Conservation (phyloP, 2,888 invertebrate species). For the Drosophila ezoana region DNA sequence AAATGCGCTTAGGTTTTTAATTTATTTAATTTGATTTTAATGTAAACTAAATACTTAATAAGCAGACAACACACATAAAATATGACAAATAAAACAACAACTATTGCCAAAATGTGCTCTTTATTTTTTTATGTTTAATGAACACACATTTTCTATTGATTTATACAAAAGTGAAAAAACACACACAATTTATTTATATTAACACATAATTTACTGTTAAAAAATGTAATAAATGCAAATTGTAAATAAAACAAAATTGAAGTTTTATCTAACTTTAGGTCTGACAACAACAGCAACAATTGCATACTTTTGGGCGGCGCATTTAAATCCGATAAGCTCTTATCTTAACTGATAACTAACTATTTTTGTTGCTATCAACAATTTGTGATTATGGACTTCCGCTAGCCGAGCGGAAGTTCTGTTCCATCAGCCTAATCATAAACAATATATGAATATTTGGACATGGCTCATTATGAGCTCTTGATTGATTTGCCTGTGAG, state of each 20-base stretch:
- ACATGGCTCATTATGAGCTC: slow-evolving; percentile 53
- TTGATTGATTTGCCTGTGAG: slow-evolving; percentile 79
- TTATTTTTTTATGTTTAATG: slow-evolving; percentile 6
- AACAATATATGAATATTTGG: slow-evolving; percentile 53
- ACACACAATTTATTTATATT: slow-evolving; percentile 68
- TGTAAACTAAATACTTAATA: slow-evolving; percentile 33
- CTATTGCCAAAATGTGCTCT: slow-evolving; percentile 67
- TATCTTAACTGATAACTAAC: slow-evolving; percentile 54
- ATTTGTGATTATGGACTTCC: slow-evolving; percentile 68
- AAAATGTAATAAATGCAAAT: slow-evolving; percentile 40
- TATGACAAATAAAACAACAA: slow-evolving; percentile 51
- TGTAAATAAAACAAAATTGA: slow-evolving; percentile 47
- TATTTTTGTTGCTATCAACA: slow-evolving; percentile 42
- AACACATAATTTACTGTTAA: slow-evolving; percentile 70
- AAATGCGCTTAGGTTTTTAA: slow-evolving; percentile 28
- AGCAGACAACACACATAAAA: slow-evolving; percentile 26
- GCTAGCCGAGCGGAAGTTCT: slow-evolving; percentile 53
- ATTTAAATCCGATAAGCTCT: slow-evolving; percentile 12
- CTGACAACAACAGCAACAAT: background rate
- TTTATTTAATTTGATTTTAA: slow-evolving; percentile 48
- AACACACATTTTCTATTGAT: slow-evolving; percentile 21
- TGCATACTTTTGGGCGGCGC: slow-evolving; percentile 68
- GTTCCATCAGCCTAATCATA: slow-evolving; percentile 44
- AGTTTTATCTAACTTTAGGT: background rate
- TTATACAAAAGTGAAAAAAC: slow-evolving; percentile 18